Percentiles rank a stretch among this genome's conserved stretches.
These are phyloP conservation scores for Nebria brevicollis DNA, from an alignment of 2,888 invertebrate species.

Conservation along the genomic window DNA sequence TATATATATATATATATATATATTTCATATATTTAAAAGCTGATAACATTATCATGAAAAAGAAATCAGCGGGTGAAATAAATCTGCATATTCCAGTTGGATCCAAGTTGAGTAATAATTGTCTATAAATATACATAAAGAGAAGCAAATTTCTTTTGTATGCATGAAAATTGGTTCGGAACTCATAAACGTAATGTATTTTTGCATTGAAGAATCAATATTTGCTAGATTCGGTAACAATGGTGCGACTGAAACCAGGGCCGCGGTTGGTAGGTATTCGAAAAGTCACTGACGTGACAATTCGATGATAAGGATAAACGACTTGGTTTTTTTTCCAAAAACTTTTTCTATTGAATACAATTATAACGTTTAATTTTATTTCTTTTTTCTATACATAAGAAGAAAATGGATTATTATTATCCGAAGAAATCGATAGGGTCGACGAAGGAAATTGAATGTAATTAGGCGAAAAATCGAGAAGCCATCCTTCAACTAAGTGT, in stretches of 20 bases:
- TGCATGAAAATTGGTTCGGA: neutral
- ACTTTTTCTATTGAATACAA: slow-evolving; percentile 40
- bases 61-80: too few species aligned
- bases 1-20: too few species aligned
- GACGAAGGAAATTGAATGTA: neutral
- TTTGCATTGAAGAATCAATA: neutral
- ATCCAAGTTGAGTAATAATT: too few species aligned
- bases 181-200: neutral
- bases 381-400: slow-evolving; percentile 10
- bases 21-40: too few species aligned
- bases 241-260: slow-evolving; percentile 25
- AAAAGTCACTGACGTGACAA: slow-evolving; percentile 41
- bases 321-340: slow-evolving; percentile 33
- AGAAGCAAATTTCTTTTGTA: too few species aligned
- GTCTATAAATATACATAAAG: too few species aligned
- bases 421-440: too few species aligned
- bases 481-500: neutral
- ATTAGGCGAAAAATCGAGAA: neutral
- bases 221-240: slow-evolving; percentile 26
- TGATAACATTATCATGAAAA: too few species aligned
- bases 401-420: neutral
- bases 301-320: slow-evolving; percentile 40
- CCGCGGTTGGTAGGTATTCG: slow-evolving; percentile 16
- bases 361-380: slow-evolving; percentile 41
- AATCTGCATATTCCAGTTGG: too few species aligned